Evolutionary conservation across 2,888 invertebrate species (phyloP).

Genomic region (Abrostola tripartita): DNA sequence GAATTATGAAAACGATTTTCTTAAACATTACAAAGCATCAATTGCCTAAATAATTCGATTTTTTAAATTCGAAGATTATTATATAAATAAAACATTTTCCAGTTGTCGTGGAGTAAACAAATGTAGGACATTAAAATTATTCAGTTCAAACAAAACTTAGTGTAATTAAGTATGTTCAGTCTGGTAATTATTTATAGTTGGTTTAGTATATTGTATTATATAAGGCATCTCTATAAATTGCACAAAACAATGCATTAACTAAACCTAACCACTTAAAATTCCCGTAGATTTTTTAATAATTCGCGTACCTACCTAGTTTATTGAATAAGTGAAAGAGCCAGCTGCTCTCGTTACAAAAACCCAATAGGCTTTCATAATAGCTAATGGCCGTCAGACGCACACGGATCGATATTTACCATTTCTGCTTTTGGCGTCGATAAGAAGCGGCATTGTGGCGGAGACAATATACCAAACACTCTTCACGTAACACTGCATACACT

Average conservation of each 20-base stretch:
- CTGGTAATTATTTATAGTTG: not conserved
- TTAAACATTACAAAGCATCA: too few species aligned
- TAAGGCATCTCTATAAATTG: too few species aligned
- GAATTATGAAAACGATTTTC: too few species aligned
- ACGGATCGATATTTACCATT: conserved; percentile 86
- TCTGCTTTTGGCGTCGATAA: conserved; percentile 76
- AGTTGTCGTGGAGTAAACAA: too few species aligned
- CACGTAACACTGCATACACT: conserved; percentile 74
- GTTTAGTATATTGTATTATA: not conserved
- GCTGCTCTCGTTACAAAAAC: conserved; percentile 6
- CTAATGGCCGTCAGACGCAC: conserved; percentile 76
- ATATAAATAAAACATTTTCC: too few species aligned
- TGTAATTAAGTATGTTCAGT: too few species aligned
- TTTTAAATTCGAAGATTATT: too few species aligned
- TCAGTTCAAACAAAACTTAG: too few species aligned
- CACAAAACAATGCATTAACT: not conserved
- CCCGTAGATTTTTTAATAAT: not conserved
- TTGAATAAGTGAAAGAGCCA: not conserved
- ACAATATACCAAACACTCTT: conserved; percentile 61
- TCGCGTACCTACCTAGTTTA: not conserved
- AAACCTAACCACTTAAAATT: not conserved
- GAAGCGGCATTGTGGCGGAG: conserved; percentile 76
- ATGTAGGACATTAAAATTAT: too few species aligned
- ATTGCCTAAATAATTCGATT: too few species aligned
- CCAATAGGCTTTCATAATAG: conserved; percentile 51